Evolutionary conservation across 2,797 vertebrate genomes (phyloP), one percentile per base, ranked within the genome.

Genomic region (Muscicapa striata): DNA sequence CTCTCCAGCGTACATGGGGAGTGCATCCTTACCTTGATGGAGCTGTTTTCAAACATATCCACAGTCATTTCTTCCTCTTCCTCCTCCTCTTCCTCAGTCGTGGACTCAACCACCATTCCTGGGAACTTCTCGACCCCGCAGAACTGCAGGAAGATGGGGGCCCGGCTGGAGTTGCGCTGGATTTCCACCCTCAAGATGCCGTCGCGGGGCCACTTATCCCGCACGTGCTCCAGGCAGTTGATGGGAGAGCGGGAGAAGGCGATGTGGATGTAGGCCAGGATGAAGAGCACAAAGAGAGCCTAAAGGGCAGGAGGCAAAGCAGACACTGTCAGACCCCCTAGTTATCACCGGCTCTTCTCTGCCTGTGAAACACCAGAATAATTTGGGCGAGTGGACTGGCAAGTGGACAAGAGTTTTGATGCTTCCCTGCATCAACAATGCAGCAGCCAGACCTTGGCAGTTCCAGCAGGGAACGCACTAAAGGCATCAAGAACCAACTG

Each of bases 181-280:
- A 99, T 99, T 95, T 99, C 99, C 79, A 99, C 99, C 0, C 99
- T 95, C 76, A 99, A 94, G 96, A 99, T 98, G 27, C 99, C 99
- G 1, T 99, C 99, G 0, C 99, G 98, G 0, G 99, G 99, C 99
- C 99, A 99, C 59, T 98, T 98, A 52, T 99, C 99, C 5, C 99
- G 98, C 70, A 99, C 99, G 1, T 98, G 98, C 97, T 99, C 99
- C 98, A 99, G 95, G 89, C 99, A 99, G 98, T 99, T 99, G 91
- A 99, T 99, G 76, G 99, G 99, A 0, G 99, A 99, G 62, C 99
- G 99, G 13, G 99, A 99, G 98, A 99, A 99, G 94, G 98, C 99
- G 1, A 99, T 99, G 98, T 99, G 99, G 95, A 99, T 99, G 93
- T 99, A 99, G 54, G 99, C 99, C 91, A 99, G 98, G 96, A 99